phyloP scores from a whole-genome alignment of 2,113 vertebrate genomes.

The Isichthys henryi region DNA sequence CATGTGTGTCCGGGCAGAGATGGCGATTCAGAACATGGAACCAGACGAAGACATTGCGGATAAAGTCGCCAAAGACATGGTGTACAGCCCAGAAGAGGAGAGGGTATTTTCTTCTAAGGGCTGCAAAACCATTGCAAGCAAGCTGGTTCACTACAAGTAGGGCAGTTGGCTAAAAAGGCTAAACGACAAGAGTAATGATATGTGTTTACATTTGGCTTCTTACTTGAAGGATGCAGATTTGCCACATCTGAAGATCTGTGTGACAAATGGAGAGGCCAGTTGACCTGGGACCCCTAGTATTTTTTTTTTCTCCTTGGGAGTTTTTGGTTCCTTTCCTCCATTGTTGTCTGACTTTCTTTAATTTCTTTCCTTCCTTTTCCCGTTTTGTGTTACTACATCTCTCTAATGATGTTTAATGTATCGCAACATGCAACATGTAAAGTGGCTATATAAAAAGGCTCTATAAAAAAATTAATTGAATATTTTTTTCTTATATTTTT shows the following conservation, averaged over 20 bases:
- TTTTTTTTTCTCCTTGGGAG: no score
- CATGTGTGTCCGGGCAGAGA: conserved; percentile 73
- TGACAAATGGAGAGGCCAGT: not conserved
- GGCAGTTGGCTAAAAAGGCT: not conserved
- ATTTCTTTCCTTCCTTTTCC: no score
- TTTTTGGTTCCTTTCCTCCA: no score
- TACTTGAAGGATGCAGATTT: not conserved
- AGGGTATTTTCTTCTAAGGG: conserved; percentile 80
- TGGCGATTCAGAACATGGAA: conserved; percentile 46
- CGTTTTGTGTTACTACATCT: no score
- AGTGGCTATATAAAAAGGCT: no score
- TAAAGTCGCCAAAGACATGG: conserved; percentile 68
- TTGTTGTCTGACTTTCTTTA: no score
- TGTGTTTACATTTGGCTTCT: not conserved
- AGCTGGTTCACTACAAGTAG: conserved; percentile 74
- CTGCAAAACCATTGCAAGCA: conserved; percentile 85
- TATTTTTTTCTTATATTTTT: not conserved
- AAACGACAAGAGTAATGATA: not conserved
- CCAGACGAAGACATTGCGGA: conserved; percentile 54
- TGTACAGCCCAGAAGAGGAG: conserved; percentile 81
- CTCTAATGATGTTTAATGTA: no score
- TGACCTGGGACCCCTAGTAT: no score
- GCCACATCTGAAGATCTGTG: not conserved
- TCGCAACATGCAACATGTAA: no score
- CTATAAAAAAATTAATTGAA: no score